Percentiles rank a stretch among this genome's conserved stretches.
Evolutionary conservation across 2,113 vertebrate genomes (phyloP).

Genomic region (Callochromis pleurospilus): DNA sequence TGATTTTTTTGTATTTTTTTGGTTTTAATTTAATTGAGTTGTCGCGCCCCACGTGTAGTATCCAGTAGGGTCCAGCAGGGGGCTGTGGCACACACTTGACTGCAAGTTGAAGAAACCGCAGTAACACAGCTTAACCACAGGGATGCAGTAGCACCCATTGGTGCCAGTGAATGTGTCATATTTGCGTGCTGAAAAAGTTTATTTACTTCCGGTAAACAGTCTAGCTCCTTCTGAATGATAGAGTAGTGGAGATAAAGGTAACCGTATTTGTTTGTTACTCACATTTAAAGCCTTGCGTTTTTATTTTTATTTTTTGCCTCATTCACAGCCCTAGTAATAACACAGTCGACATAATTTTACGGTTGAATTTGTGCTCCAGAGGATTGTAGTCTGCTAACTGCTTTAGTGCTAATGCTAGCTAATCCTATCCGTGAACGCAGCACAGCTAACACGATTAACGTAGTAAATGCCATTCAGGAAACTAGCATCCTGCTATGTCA

Average conservation of each 20-base stretch:
- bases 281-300: neutral
- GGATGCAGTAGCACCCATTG: neutral
- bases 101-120: neutral
- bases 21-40: neutral
- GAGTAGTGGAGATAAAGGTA: constrained; percentile 35
- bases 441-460: neutral
- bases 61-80: neutral
- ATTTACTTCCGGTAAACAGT: constrained; percentile 53
- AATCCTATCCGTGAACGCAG: neutral
- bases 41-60: neutral
- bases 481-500: neutral
- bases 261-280: neutral
- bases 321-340: neutral
- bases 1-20: neutral
- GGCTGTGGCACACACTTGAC: neutral
- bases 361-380: neutral
- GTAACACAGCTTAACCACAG: constrained; percentile 4
- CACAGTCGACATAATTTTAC: fast-evolving
- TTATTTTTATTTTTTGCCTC: neutral
- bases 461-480: neutral
- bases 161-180: neutral
- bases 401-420: constrained; percentile 4
- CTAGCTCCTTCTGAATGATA: constrained; percentile 5
- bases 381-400: neutral
- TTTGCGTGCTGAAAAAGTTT: neutral